Percentiles rank a stretch among this genome's conserved stretches.
These are phyloP conservation scores for Pyrgilauda ruficollis DNA, from an alignment of 2,113 vertebrate species.

Conservation along the genomic window DNA sequence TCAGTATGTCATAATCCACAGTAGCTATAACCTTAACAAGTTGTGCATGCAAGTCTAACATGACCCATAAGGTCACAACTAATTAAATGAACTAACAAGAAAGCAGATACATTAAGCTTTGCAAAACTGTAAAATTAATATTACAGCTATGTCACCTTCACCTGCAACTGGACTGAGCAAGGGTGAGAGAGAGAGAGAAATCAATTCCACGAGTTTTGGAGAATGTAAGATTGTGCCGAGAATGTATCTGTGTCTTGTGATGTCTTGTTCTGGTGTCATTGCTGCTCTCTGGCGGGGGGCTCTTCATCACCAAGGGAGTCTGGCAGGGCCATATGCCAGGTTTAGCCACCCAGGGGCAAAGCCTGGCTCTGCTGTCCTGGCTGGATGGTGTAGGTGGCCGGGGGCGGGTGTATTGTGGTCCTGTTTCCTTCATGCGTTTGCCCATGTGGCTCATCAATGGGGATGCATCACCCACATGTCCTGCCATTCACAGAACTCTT, in stretches of 20 bases:
- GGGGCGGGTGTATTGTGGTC: neutral
- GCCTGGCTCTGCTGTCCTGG: neutral
- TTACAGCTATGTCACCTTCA: slow-evolving; percentile 84
- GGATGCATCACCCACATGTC: neutral
- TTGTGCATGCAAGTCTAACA: slow-evolving; percentile 57
- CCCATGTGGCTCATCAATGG: rapidly evolving
- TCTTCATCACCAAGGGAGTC: neutral
- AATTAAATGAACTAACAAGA: slow-evolving; percentile 62
- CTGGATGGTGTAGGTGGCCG: neutral
- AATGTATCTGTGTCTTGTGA: slow-evolving; percentile 69
- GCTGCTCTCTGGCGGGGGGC: slow-evolving; percentile 22
- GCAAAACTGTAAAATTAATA: slow-evolving; percentile 81
- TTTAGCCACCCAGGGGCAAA: neutral
- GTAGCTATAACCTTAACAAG: slow-evolving; percentile 27
- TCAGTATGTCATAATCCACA: neutral
- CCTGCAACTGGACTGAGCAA: slow-evolving; percentile 83
- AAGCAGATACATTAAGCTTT: slow-evolving; percentile 69
- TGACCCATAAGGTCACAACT: slow-evolving; percentile 31
- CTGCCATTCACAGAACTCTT: slow-evolving; percentile 57
- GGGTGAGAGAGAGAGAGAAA: slow-evolving; percentile 82
- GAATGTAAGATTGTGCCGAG: slow-evolving; percentile 77
- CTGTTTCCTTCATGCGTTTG: neutral
- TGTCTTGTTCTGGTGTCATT: slow-evolving; percentile 70
- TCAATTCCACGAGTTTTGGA: slow-evolving; percentile 82
- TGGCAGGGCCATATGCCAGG: neutral